phyloP scores from a whole-genome alignment of 2,888 invertebrate species.

The Tetragonula carbonaria region DNA sequence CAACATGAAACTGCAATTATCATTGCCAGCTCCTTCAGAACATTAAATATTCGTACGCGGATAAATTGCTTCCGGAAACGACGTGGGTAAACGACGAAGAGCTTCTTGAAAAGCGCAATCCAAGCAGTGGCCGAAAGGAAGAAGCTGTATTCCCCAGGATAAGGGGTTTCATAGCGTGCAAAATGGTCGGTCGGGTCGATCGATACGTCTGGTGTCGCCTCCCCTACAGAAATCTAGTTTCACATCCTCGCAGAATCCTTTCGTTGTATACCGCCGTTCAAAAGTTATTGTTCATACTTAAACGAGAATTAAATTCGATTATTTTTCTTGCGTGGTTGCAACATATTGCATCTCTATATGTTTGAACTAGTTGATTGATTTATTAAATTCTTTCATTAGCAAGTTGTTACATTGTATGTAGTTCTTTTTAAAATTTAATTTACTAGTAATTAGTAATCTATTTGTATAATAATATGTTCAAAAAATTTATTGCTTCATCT shows the following conservation, averaged over 20 bases:
- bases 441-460: background rate
- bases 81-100: slow-evolving; percentile 1
- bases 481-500: no score
- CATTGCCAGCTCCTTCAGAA: background rate
- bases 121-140: slow-evolving; percentile 3
- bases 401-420: background rate
- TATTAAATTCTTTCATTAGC: background rate
- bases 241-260: slow-evolving; percentile 28
- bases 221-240: slow-evolving; percentile 40
- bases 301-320: background rate
- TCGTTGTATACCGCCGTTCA: background rate
- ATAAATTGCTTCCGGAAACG: slow-evolving; percentile 12
- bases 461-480: background rate
- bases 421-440: background rate
- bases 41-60: slow-evolving; percentile 9
- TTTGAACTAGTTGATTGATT: background rate
- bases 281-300: background rate
- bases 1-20: background rate
- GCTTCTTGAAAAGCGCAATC: slow-evolving; percentile 23
- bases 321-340: background rate
- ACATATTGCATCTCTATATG: background rate
- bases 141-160: slow-evolving; percentile 50
- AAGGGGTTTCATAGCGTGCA: slow-evolving; percentile 38
- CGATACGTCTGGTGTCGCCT: slow-evolving; percentile 58
- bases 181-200: slow-evolving; percentile 51